A percentile compares a stretch with the other conserved stretches of the same genome.
Evolutionary conservation across 2,888 invertebrate species (phyloP).

Genomic region (Epinotia nisella): DNA sequence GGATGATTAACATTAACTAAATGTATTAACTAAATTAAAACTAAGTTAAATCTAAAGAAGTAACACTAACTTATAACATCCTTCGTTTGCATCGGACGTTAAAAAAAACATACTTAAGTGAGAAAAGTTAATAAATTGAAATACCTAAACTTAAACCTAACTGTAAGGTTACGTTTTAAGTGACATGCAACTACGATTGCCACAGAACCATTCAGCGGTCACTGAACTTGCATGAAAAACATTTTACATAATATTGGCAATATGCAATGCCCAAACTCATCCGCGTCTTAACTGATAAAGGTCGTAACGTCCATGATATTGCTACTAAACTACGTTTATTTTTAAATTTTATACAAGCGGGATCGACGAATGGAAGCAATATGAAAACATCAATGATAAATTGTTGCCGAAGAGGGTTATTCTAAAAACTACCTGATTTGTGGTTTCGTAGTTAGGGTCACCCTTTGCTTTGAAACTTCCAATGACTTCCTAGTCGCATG

Average conservation of each 20-base stretch:
- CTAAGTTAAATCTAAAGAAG: too few species aligned
- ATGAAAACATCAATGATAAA: slow-evolving; percentile 38
- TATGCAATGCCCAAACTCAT: slow-evolving; percentile 1
- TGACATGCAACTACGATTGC: background rate
- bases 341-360: slow-evolving; percentile 1
- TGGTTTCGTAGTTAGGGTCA: too few species aligned
- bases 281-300: background rate
- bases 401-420: slow-evolving; percentile 6
- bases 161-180: too few species aligned
- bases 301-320: background rate
- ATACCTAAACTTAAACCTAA: too few species aligned
- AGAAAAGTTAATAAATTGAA: too few species aligned
- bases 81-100: too few species aligned
- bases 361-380: slow-evolving; percentile 1
- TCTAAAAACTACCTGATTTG: slow-evolving; percentile 5
- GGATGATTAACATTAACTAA: too few species aligned
- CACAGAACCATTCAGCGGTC: background rate
- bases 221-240: slow-evolving; percentile 23
- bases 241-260: slow-evolving; percentile 3
- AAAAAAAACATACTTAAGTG: too few species aligned
- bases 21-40: too few species aligned
- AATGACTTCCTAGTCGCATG: too few species aligned
- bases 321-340: background rate
- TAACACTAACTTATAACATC: too few species aligned
- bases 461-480: too few species aligned